Evolutionary conservation across 2,797 vertebrate species (phyloP), one percentile per base, ranked within the genome.

Genomic region (Sitta carolinensis): DNA sequence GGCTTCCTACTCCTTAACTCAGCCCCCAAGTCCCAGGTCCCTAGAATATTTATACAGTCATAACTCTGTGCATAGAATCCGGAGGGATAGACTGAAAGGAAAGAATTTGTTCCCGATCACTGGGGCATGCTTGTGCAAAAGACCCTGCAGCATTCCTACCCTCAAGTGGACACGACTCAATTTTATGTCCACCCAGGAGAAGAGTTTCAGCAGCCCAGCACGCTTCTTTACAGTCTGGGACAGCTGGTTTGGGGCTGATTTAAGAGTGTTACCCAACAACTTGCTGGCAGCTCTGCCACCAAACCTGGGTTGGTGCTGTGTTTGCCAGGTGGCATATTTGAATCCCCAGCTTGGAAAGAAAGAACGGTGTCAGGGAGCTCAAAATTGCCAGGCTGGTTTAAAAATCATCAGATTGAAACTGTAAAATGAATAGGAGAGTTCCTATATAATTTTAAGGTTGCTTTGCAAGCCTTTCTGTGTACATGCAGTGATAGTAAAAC

Each of bases 21-120:
- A 89, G 50, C 68, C 52, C 36, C 57, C 12, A 94, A 93, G 50
- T 89, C 90, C 86, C 94, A 89, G 30, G 75, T 91, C 87, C 84
- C 87, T 93, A 62, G 81, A 92, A 95, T 92, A 93, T 93, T 95
- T 95, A 93, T 90, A 91, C 61, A 83, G 88, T 87, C 85, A 88
- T 94, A 88, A 88, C 85, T 55, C 86, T 58, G 54, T 85, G 43
- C 64, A 61, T 75, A 77, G 84, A 90, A 95, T 92, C 73, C 83
- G 3, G 43, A 42, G 85, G 76, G 72, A 95, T 29, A 88, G 61
- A 47, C 78, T 94, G 85, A 95, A 94, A 94, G 77, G 93, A 81
- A 94, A 84, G 50, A 90, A 90, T 93, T 94, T 95, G 82, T 90
- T 94, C 93, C 85, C 4, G 0, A 47, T 93, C 94, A 64, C 91